Conservation (phyloP, 2,888 invertebrate genomes). For the Celastrina argiolus region DNA sequence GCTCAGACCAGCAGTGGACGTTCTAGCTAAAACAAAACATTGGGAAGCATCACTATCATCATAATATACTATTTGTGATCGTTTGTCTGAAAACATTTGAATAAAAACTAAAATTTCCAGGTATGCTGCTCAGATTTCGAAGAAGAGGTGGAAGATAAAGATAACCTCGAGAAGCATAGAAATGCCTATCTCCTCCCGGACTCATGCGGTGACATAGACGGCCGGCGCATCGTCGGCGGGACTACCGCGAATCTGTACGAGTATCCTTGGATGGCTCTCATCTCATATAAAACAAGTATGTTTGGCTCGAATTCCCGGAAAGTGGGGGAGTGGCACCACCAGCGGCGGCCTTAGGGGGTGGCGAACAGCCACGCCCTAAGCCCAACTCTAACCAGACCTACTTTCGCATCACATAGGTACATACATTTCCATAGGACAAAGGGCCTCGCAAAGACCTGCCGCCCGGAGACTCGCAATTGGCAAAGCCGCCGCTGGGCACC, state of each 20-base stretch:
- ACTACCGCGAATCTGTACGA: slow-evolving; percentile 69
- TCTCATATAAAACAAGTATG: slow-evolving; percentile 62
- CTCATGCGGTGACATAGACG: slow-evolving; percentile 66
- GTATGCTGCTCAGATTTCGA: slow-evolving; percentile 28
- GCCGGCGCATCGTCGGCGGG: slow-evolving; percentile 74
- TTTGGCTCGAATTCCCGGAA: no score
- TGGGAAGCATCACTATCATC: no score
- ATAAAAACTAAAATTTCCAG: slow-evolving; percentile 19
- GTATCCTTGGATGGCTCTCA: slow-evolving; percentile 82
- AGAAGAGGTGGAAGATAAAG: background rate
- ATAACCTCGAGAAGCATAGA: slow-evolving; percentile 30
- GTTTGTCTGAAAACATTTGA: background rate
- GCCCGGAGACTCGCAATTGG: no score
- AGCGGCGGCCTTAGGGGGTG: no score
- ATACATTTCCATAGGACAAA: no score
- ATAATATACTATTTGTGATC: no score
- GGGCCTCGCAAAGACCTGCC: no score
- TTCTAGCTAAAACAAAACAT: background rate
- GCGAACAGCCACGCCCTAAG: no score
- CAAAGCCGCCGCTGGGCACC: no score
- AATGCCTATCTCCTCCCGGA: slow-evolving; percentile 35
- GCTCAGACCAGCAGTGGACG: slow-evolving; percentile 22
- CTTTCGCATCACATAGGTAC: no score
- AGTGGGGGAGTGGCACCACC: no score
- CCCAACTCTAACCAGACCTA: no score